phyloP scores from a whole-genome alignment of 2,797 vertebrate species.

The Anguilla megastoma region DNA sequence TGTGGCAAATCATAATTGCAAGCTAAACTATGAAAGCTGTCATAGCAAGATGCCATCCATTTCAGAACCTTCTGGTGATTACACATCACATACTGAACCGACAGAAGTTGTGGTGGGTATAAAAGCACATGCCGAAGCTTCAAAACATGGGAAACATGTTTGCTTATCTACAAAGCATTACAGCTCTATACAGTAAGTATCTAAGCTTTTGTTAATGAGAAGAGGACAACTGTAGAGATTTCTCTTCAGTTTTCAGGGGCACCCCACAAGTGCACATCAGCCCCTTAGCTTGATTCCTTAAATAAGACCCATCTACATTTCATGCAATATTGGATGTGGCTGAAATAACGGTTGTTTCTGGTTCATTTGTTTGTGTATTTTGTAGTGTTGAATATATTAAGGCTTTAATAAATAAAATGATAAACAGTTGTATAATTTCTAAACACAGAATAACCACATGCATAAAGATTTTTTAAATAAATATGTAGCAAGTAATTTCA shows the following conservation, averaged over 20 bases:
- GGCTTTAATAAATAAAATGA: neutral
- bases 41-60: neutral
- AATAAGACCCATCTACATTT: neutral
- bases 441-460: neutral
- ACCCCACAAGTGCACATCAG: neutral
- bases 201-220: neutral
- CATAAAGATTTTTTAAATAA: neutral
- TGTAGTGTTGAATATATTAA: neutral
- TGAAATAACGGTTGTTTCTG: neutral
- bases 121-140: neutral
- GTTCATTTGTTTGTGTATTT: neutral
- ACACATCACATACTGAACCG: neutral
- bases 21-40: neutral
- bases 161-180: neutral
- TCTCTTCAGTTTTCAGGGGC: neutral
- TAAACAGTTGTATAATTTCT: neutral
- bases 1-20: neutral
- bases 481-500: conserved; percentile 32
- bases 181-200: neutral
- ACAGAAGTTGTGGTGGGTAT: neutral
- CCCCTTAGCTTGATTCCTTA: neutral
- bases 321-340: neutral
- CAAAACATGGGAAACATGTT: neutral
- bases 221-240: neutral
- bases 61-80: neutral